A percentile compares a stretch with the other conserved stretches of the same genome.
These are phyloP conservation scores for Drosophila rhopaloa DNA, from an alignment of 1,140 invertebrate species.

Conservation along the genomic window DNA sequence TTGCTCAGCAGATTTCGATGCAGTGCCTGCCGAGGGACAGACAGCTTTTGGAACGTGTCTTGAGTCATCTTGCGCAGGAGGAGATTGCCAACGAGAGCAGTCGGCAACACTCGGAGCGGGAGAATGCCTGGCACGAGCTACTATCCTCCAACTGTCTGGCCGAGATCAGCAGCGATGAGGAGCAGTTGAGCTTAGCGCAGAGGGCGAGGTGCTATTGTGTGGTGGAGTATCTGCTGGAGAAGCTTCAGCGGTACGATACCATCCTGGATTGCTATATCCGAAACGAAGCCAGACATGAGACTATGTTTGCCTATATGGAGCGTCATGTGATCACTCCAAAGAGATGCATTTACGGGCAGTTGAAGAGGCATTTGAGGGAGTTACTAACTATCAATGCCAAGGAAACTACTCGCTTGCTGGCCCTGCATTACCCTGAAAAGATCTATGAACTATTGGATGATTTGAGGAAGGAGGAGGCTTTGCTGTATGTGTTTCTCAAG, in stretches of 20 bases:
- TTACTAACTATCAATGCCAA: conserved; percentile 84
- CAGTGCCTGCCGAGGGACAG: conserved; percentile 84
- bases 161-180: conserved; percentile 85
- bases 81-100: conserved; percentile 81
- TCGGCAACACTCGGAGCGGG: conserved; percentile 88
- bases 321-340: conserved; percentile 87
- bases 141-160: conserved; percentile 88
- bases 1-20: conserved; percentile 85
- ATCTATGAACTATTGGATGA: conserved; percentile 81
- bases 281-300: conserved; percentile 87
- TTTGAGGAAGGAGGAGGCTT: conserved; percentile 81
- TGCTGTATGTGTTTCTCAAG: conserved; percentile 88
- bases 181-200: conserved; percentile 83
- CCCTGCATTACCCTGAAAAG: conserved; percentile 84
- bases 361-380: conserved; percentile 83
- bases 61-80: conserved; percentile 85
- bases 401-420: conserved; percentile 86
- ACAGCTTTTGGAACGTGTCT: conserved; percentile 81
- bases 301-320: conserved; percentile 91
- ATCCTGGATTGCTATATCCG: conserved; percentile 85
- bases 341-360: conserved; percentile 84
- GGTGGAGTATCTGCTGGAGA: conserved; percentile 85
- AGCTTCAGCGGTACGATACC: conserved; percentile 82
- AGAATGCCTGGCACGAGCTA: conserved; percentile 93
- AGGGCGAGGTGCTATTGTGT: conserved; percentile 85